Evolutionary conservation across 2,113 vertebrate species (phyloP), one percentile per base, ranked within the genome.

Genomic region (Salminus brasiliensis): DNA sequence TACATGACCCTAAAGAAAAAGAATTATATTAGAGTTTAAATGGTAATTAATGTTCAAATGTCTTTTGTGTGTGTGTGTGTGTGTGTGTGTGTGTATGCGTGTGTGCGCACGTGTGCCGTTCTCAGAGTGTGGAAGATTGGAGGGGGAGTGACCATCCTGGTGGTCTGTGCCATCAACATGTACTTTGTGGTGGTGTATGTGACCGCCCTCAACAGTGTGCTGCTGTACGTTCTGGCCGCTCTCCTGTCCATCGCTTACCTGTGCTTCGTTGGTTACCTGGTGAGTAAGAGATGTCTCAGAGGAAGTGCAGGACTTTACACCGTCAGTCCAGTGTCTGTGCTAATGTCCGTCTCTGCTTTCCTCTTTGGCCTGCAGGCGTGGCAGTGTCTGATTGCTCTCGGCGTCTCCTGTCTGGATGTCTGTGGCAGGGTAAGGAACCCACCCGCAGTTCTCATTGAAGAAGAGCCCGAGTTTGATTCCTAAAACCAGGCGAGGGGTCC

Each of bases 111-210:
- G n/a, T n/a, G 76, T 13, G 83, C 32, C 70, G 27, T 55, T 21
- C 82, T 10, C 84, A 99, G 97, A 78, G 87, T 88, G 67, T 99
- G 97, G 96, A 95, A 92, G 93, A 90, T 98, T 0, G 89, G 88
- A 0, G 97, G 97, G 0, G 94, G 96, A 0, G 0, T 95, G 5
- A 45, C 97, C 12, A 95, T 97, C 84, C 87, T 98, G 32, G 27
- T 97, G 8, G 87, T 98, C 84, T 98, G 96, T 68, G 81, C 88
- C 72, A 98, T 99, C 84, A 99, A 98, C 92, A 95, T 96, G 86
- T 98, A 98, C 88, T 99, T 98, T 45, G 97, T 99, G 85, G 90
- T 97, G 71, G 86, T 93, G 36, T 99, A 98, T 0, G 97, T 98
- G 78, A 88, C 89, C 2, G 69, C 91, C 0, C 89, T 99, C 11